A percentile compares a stretch with the other conserved stretches of the same genome.
Conservation (phyloP, 2,888 invertebrate species). For the Scelioninae gen. 2 region DNA sequence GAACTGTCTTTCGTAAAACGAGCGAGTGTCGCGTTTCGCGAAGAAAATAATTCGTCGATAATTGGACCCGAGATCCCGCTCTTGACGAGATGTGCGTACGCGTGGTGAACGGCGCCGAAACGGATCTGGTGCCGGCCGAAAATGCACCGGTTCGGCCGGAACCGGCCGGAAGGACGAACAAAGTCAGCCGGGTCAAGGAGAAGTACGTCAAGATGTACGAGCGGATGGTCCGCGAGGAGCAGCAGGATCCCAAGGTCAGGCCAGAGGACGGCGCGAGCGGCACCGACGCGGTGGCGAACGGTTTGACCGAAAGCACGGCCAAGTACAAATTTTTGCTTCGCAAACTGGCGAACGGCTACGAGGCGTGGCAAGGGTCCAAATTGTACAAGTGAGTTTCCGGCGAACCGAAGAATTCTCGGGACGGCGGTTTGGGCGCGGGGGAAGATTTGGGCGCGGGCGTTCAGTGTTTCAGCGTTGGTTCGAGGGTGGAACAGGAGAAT, state of each 20-base stretch:
- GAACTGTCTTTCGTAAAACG: slow-evolving; percentile 12
- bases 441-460: too few relatives aligned
- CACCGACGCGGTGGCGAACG: slow-evolving; percentile 17
- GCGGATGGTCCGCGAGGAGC: slow-evolving; percentile 22
- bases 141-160: slow-evolving; percentile 28
- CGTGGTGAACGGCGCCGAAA: slow-evolving; percentile 19
- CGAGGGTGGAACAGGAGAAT: too few relatives aligned
- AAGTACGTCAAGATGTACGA: slow-evolving; percentile 41
- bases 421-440: too few relatives aligned
- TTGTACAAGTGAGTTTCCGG: slow-evolving; percentile 44
- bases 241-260: too few relatives aligned
- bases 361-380: slow-evolving; percentile 43
- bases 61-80: too few relatives aligned
- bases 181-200: slow-evolving; percentile 28
- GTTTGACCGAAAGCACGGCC: slow-evolving; percentile 29
- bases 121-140: slow-evolving; percentile 15
- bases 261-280: not conserved
- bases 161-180: slow-evolving; percentile 2
- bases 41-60: not conserved
- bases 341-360: slow-evolving; percentile 25
- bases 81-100: slow-evolving; percentile 48
- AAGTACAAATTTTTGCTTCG: slow-evolving; percentile 35
- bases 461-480: too few relatives aligned
- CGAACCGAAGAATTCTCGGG: too few relatives aligned
- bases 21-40: slow-evolving; percentile 2